Evolutionary conservation across 2,888 invertebrate genomes (phyloP).

Genomic region (Zonitis immaculata): DNA sequence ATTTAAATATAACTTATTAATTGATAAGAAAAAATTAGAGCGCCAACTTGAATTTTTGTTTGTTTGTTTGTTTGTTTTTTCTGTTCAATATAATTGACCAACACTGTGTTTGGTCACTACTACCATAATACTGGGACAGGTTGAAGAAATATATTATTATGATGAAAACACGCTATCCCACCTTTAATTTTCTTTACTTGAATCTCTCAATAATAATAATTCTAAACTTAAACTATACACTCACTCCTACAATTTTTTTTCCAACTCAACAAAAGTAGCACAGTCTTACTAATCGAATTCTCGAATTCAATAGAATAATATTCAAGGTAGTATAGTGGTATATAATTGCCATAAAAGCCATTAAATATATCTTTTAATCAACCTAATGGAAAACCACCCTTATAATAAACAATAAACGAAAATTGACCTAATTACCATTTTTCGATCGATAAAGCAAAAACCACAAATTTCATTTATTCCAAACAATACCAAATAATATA

Average conservation of each 20-base stretch:
- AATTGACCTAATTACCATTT: neutral
- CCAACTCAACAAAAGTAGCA: neutral
- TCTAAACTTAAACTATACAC: neutral
- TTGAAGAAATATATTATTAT: slow-evolving; percentile 16
- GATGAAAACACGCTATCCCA: slow-evolving; percentile 13
- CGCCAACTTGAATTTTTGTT: too few relatives aligned
- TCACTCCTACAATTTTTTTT: slow-evolving; percentile 11
- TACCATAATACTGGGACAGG: slow-evolving; percentile 1
- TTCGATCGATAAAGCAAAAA: neutral
- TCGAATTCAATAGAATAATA: neutral
- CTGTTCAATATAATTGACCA: too few relatives aligned
- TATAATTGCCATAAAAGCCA: too few relatives aligned
- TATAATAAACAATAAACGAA: neutral
- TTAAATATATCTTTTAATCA: neutral
- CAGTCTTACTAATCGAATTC: too few relatives aligned
- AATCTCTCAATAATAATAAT: neutral
- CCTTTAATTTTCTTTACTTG: slow-evolving; percentile 9
- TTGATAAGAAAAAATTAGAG: too few relatives aligned
- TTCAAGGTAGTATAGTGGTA: neutral
- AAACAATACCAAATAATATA: neutral
- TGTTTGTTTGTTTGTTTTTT: too few relatives aligned
- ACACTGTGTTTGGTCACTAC: slow-evolving; percentile 12
- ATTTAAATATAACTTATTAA: too few relatives aligned
- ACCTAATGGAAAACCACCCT: neutral
- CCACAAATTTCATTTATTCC: neutral